Conservation (phyloP, 2,797 vertebrate genomes). For the Loris lydekkerianus region DNA sequence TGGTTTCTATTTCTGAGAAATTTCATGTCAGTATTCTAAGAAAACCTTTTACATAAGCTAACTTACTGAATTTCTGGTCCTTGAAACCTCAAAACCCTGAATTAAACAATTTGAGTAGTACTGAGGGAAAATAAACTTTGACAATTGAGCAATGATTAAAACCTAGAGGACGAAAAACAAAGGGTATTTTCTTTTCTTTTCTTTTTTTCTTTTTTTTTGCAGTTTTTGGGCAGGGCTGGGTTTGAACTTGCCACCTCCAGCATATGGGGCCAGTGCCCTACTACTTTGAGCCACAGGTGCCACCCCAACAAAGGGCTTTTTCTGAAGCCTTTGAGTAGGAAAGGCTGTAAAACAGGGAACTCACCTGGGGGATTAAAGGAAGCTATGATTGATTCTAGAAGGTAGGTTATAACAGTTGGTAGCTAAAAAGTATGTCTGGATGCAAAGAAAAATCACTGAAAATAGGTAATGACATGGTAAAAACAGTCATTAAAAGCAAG, state of each 20-base stretch:
- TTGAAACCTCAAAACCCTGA: background rate
- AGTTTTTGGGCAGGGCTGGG: too few species aligned
- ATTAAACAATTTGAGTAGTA: background rate
- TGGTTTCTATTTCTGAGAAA: constrained; percentile 23
- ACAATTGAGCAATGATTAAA: background rate
- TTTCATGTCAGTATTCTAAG: background rate
- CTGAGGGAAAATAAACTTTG: background rate
- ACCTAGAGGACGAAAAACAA: background rate
- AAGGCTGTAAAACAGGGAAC: background rate
- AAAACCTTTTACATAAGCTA: background rate
- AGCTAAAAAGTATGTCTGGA: background rate
- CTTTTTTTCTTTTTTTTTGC: background rate
- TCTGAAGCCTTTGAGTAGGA: background rate
- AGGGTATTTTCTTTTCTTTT: background rate
- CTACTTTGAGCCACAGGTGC: too few species aligned
- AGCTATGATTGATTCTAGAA: constrained; percentile 42
- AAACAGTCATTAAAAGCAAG: background rate
- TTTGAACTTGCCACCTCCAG: too few species aligned
- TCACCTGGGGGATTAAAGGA: background rate
- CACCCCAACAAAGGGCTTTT: background rate
- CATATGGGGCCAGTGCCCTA: too few species aligned
- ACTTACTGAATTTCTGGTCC: background rate
- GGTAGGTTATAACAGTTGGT: background rate
- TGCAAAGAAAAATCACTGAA: constrained; percentile 27
- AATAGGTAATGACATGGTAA: background rate